These are phyloP conservation scores for Tipula lateralis DNA, from an alignment of 2,888 invertebrate genomes.

Conservation along the genomic window DNA sequence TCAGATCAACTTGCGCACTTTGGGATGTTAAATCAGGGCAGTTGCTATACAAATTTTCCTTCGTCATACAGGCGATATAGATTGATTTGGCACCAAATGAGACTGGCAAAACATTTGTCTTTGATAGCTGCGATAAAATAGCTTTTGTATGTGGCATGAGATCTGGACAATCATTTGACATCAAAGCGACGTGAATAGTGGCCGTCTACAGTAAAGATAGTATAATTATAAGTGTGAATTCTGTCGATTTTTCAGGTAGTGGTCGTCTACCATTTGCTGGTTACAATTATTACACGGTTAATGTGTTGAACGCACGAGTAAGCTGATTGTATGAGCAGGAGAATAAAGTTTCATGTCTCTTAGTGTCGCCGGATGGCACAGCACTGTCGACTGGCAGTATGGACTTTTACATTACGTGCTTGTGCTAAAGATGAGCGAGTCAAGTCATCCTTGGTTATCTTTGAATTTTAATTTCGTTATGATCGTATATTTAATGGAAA, in stretches of 20 bases:
- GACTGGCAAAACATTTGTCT: constrained; percentile 96
- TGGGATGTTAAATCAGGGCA: constrained; percentile 99
- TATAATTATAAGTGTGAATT: constrained; percentile 95
- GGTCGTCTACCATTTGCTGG: constrained; percentile 95
- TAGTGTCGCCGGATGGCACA: constrained; percentile 95
- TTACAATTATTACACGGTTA: constrained; percentile 97
- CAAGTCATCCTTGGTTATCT: neutral
- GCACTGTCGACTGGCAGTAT: constrained; percentile 95
- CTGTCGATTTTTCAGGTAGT: constrained; percentile 95
- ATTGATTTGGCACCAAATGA: constrained; percentile 96
- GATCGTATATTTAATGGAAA: constrained; percentile 15
- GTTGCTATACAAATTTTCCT: constrained; percentile 96
- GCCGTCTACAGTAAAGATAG: constrained; percentile 94
- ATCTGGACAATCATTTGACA: constrained; percentile 97
- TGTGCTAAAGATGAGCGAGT: constrained; percentile 33
- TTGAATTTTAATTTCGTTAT: neutral
- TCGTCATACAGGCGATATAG: constrained; percentile 90
- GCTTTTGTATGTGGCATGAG: constrained; percentile 99
- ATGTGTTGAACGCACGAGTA: constrained; percentile 96
- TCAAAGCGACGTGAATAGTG: constrained; percentile 96
- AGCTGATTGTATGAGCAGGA: constrained; percentile 93
- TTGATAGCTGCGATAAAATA: constrained; percentile 89
- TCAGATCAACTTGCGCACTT: constrained; percentile 92
- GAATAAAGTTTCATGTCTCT: constrained; percentile 86
- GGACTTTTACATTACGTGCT: constrained; percentile 89